These are phyloP conservation scores for Pyrrhosoma nymphula DNA, from an alignment of 2,888 invertebrate genomes.

Conservation along the genomic window DNA sequence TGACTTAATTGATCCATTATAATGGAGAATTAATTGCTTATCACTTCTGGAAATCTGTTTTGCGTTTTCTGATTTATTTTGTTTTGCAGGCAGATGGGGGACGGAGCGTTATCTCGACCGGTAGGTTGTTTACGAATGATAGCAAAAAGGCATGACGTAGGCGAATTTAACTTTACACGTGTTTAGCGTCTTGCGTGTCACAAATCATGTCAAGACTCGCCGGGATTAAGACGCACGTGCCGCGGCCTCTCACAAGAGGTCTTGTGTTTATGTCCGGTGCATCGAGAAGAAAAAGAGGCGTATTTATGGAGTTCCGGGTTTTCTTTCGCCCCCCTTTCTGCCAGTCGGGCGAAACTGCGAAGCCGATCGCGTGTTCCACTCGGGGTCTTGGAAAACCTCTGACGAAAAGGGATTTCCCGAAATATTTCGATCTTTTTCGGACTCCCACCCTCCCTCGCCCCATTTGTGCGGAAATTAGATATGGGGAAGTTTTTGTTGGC, in stretches of 20 bases:
- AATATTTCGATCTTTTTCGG: slow-evolving; percentile 58
- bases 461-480: slow-evolving; percentile 10
- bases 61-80: too few species aligned
- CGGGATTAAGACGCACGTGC: slow-evolving; percentile 7
- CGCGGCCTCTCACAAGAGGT: neutral
- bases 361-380: slow-evolving; percentile 45
- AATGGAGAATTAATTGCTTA: too few species aligned
- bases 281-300: neutral
- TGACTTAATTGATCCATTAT: too few species aligned
- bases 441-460: neutral
- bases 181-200: neutral
- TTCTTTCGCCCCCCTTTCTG: neutral
- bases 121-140: neutral
- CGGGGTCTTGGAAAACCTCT: neutral
- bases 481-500: neutral
- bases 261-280: slow-evolving; percentile 34
- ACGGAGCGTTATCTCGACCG: neutral
- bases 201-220: slow-evolving; percentile 15
- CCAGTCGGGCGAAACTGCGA: neutral
- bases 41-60: too few species aligned
- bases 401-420: slow-evolving; percentile 59
- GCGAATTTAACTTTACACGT: neutral
- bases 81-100: too few species aligned
- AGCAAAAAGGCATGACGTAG: neutral
- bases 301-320: slow-evolving; percentile 62